Evolutionary conservation across 2,113 vertebrate species (phyloP).

Genomic region (Triplophysa rosa): DNA sequence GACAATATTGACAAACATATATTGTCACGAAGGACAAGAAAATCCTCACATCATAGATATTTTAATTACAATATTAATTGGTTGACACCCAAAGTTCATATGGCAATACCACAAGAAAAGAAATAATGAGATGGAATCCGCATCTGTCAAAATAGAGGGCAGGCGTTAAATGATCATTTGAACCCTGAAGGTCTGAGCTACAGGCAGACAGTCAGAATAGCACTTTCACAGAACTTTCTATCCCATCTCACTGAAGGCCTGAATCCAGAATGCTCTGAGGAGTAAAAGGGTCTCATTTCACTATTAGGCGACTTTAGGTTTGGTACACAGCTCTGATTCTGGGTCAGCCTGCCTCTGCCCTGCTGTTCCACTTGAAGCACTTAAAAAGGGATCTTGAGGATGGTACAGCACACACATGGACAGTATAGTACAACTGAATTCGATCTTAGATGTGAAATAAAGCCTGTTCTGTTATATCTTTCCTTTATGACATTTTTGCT

Average conservation of each 20-base stretch:
- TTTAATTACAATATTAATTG: conserved; percentile 48
- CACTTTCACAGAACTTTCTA: background rate
- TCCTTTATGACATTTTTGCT: background rate
- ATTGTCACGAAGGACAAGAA: conserved; percentile 25
- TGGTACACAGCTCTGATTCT: background rate
- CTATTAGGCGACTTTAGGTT: background rate
- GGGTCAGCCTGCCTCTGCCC: background rate
- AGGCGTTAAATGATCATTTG: background rate
- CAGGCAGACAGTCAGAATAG: background rate
- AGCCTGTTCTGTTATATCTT: background rate
- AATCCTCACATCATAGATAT: conserved; percentile 12
- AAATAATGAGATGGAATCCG: conserved; percentile 9
- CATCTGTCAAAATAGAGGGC: background rate
- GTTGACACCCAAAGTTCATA: conserved; percentile 19
- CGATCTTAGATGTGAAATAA: background rate
- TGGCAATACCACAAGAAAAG: background rate
- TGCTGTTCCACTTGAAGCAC: background rate
- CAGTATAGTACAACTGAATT: background rate
- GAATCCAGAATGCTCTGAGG: background rate
- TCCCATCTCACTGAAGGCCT: background rate
- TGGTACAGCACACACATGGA: background rate
- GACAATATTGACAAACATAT: conserved; percentile 48
- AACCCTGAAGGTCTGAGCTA: background rate
- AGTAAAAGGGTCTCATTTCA: background rate
- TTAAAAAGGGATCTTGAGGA: background rate